Evolutionary conservation across 2,888 invertebrate genomes (phyloP), one percentile per base, ranked within the genome.

Genomic region (Perizoma affinitatum): DNA sequence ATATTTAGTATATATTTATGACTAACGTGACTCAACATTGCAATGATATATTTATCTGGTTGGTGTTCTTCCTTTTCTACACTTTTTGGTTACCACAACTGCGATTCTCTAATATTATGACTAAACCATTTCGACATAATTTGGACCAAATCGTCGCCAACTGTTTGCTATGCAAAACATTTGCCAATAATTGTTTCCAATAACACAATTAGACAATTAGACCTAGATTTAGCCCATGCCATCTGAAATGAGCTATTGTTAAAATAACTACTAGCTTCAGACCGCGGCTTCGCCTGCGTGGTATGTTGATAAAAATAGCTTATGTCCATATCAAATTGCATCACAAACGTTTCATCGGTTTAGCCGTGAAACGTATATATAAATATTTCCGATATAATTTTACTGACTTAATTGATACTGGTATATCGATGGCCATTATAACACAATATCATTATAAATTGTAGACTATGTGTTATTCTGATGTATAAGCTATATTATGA

Each of bases 101-200:
- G 4, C 4, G 36, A 44, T 8, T 38, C 63, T 58, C 61, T 34
- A 38, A 5, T 7, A 50, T 43, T 50, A 5, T 6, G 22, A 22
- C 57, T 44, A 11, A 38, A 56, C 45, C 51, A 6, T 48, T 48
- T 11, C 36, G 36, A 50, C 44, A 40, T 36, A 55, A 55, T 51
- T 51, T 61, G 40, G 49, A 60, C 61, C 49, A 59, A 65, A 65
- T 66, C 54, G 58, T 58, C 58, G 53, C 63, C 58, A 59, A 59
- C 53, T 59, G 63, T 61, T 68, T 61, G 60, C 63, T 66, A 66
- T 69, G 65, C 64, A 58, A 67, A 66, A 58, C 64, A 66, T 67
- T 69, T 59, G 51, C 53, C 44, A 55, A 60, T 61, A 54, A 55
- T 51, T 45, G 60, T 55, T 63, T 55, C 52, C 58, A 58, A 58